phyloP scores from a whole-genome alignment of 2,113 vertebrate species.

The Callipepla squamata region DNA sequence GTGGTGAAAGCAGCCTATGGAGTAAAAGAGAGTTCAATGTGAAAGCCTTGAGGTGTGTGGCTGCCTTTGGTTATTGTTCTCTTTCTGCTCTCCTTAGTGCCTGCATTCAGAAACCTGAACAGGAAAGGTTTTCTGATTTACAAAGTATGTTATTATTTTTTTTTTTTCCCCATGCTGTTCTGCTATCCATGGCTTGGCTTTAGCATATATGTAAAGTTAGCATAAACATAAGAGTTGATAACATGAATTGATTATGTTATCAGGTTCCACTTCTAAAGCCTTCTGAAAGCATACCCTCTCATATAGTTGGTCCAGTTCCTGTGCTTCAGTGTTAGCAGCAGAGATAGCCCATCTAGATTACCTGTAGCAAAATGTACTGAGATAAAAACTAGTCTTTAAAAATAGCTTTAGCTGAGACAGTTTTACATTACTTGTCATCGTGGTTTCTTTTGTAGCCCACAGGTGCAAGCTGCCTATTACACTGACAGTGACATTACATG shows the following conservation, averaged over 20 bases:
- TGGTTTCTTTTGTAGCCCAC: not conserved
- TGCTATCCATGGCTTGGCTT: not conserved
- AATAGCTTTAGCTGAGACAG: not conserved
- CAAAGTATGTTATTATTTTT: not conserved
- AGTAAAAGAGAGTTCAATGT: not conserved
- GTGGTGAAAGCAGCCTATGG: not conserved
- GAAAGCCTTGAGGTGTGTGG: not conserved
- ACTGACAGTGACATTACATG: not conserved
- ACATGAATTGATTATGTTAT: not conserved
- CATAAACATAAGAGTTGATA: not conserved
- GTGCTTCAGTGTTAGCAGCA: not conserved
- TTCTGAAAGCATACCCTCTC: not conserved
- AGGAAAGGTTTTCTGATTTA: not conserved
- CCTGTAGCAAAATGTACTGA: not conserved
- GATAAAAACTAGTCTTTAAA: not conserved
- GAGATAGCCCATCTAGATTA: not conserved
- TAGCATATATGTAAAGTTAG: not conserved
- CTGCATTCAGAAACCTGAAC: rapidly evolving
- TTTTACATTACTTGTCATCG: not conserved
- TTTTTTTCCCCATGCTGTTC: not conserved
- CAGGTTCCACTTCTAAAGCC: not conserved
- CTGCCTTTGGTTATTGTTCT: not conserved
- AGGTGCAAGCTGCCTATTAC: not conserved
- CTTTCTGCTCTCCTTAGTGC: not conserved
- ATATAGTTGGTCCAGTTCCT: not conserved